Evolutionary conservation across 1,140 invertebrate species (phyloP), one percentile per base, ranked within the genome.

Genomic region (Trypoxylus dichotomus): DNA sequence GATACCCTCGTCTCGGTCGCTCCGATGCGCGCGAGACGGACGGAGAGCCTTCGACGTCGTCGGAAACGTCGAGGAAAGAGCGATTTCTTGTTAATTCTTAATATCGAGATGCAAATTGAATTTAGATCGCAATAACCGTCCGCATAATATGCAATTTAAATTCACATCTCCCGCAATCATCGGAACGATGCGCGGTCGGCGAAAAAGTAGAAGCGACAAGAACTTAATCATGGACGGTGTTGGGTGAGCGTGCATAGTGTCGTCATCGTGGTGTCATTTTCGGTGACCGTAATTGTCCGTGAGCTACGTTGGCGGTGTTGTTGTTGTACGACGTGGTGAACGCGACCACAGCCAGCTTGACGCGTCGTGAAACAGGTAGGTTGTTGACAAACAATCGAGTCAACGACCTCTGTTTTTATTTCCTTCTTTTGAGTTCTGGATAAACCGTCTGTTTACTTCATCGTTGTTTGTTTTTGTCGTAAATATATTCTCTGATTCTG

Each of bases 131-230:
- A 63, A 6, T 63, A 63, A 63, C 21, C 60, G 60, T 24, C 60
- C 60, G 60, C 60, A 63, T 63, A 63, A 63, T 63, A 63, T 63
- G 60, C 60, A 63, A 63, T 63, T 63, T 63, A 63, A 63, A 63
- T 63, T 63, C 60, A 63, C 60, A 63, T 63, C 60, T 47, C 60
- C 13, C 32, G 5, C 32, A 37, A 37, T 37, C 60, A 27, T 63
- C 60, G 13, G 8, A 11, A 11, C 21, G 60, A 27, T 0, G 19
- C 8, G 60, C 8, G 60, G 19, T 3, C 1, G 13, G n/a, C 13
- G 21, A 63, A 24, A 63, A 21, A 24, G 60, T 25, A 63, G 21
- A 11, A 11, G 60, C n/a, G 60, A 24, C 15, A 63, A 19, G 60
- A 1, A 3, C 60, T 47, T 24, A 63, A 63, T 24, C n/a, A 8